Evolutionary conservation across 2,797 vertebrate genomes (phyloP).

Genomic region (Melanotaenia pygmaea): DNA sequence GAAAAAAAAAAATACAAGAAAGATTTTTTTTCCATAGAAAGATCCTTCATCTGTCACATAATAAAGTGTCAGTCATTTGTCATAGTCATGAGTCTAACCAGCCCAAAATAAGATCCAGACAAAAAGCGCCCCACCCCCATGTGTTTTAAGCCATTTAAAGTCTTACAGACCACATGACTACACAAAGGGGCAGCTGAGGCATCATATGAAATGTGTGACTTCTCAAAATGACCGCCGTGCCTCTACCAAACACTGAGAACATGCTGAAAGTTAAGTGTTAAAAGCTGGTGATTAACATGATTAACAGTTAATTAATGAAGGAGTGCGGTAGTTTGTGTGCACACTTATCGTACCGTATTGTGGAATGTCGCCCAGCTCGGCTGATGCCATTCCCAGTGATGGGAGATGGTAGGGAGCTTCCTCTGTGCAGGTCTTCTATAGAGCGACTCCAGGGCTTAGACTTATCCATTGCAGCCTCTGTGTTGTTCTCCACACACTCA

Average conservation of each 20-base stretch:
- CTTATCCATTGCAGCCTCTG: constrained; percentile 89
- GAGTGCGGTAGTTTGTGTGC: not conserved
- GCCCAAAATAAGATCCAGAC: constrained; percentile 23
- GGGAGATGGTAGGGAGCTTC: constrained; percentile 87
- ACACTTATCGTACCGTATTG: constrained; percentile 75
- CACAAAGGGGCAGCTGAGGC: constrained; percentile 56
- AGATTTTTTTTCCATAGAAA: constrained; percentile 13
- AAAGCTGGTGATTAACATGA: not conserved
- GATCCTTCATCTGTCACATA: constrained; percentile 9
- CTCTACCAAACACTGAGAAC: not conserved
- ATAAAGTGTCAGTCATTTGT: constrained; percentile 40
- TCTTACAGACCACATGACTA: constrained; percentile 74
- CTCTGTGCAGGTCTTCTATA: constrained; percentile 94
- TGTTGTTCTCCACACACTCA: constrained; percentile 89
- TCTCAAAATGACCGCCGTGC: constrained; percentile 53
- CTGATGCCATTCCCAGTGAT: constrained; percentile 87
- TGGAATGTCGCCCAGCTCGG: constrained; percentile 89
- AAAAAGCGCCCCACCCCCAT: constrained; percentile 32
- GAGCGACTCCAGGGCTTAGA: constrained; percentile 92
- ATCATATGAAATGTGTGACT: constrained; percentile 73
- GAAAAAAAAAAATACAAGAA: not conserved
- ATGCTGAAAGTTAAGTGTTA: not conserved
- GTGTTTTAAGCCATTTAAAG: constrained; percentile 76
- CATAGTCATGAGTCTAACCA: constrained; percentile 20
- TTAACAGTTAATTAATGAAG: not conserved